Evolutionary conservation across 2,113 vertebrate genomes (phyloP), one percentile per base, ranked within the genome.

Genomic region (Nesoenas mayeri): DNA sequence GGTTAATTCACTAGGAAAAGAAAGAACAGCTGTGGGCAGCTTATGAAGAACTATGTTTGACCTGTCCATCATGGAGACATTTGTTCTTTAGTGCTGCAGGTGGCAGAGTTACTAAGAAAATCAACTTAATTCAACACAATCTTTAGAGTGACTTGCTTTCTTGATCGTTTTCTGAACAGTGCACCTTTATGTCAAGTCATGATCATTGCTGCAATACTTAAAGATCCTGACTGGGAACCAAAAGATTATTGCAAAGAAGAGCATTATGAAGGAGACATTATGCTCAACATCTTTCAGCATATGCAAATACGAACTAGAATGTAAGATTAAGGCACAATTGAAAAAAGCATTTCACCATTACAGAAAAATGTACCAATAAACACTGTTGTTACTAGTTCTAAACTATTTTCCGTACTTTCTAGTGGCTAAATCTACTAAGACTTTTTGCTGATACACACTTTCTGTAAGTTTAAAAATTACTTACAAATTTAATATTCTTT

Each of bases 91-190:
- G 73, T 96, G 89, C 79, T 95, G 88, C 95, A 95, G 95, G 88
- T 95, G 91, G 93, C 88, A 95, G 82, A 96, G 89, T 82, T 96
- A 95, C 95, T 93, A 96, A 91, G 86, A 93, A 91, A 96, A 95
- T 88, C 80, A 57, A 92, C 83, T 83, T 93, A 94, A 96, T 86
- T 95, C 89, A 93, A 69, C 51, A 62, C 62, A 91, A 67, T 84
- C 79, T 85, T 93, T 91, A 60, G 58, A 95, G 67, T 50, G 6
- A 82, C 62, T 96, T 92, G 84, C 44, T 95, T 96, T 89, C 79
- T 21, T 79, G 65, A 34, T 66, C 66, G 78, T 79, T 92, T 95
- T 89, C 87, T 91, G 93, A 96, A 95, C 89, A 96, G 73, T 85
- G 74, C 26, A 81, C 77, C 57, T 95, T 91, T 92, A n/a, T 92